Percentiles rank a stretch among this genome's conserved stretches.
Conservation (phyloP, 2,797 vertebrate genomes). For the Mormyrops boulengeri region DNA sequence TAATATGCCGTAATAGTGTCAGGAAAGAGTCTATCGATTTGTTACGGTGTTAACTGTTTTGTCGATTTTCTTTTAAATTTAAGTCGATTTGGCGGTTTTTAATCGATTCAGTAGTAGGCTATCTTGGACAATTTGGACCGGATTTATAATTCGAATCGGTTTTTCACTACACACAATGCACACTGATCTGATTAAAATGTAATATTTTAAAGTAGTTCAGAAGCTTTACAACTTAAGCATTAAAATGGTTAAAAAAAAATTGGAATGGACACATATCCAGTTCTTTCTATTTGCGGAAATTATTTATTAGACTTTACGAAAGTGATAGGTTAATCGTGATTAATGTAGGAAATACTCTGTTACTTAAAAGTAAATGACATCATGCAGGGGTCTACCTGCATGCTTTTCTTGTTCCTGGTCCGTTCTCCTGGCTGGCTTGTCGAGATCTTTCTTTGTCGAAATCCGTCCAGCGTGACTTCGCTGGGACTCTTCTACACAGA, state of each 20-base stretch:
- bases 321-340: not conserved
- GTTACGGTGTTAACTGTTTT: not conserved
- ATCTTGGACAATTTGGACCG: not conserved
- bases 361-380: not conserved
- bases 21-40: not conserved
- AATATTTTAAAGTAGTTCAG: not conserved
- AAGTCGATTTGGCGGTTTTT: not conserved
- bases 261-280: not conserved
- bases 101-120: not conserved
- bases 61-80: not conserved
- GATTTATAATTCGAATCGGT: not conserved
- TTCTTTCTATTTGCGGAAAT: not conserved
- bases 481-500: not conserved
- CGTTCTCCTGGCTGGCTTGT: not conserved
- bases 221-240: not conserved
- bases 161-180: not conserved
- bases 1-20: not conserved
- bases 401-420: not conserved
- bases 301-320: not conserved
- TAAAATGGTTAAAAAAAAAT: not conserved
- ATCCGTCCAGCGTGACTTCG: not conserved
- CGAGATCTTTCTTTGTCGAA: not conserved
- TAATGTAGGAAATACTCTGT: not conserved
- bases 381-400: constrained; percentile 1
- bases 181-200: not conserved